Conservation (phyloP, 2,113 vertebrate genomes). For the Macquaria australasica region DNA sequence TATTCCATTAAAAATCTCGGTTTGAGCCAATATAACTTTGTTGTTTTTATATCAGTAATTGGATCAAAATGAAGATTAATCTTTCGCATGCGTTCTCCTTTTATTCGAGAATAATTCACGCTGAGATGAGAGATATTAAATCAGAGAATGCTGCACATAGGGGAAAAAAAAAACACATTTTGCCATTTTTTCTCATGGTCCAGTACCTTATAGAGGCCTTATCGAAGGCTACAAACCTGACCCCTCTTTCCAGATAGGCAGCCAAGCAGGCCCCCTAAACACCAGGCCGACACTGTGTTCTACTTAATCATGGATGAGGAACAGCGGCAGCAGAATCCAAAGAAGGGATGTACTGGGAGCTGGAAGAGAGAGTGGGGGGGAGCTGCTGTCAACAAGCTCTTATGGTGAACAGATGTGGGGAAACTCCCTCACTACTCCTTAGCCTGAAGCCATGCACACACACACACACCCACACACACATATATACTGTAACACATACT, state of each 20-base stretch:
- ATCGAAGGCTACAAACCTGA: conserved; percentile 34
- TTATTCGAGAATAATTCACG: conserved; percentile 44
- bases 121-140: conserved; percentile 48
- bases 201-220: conserved; percentile 11
- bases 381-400: conserved; percentile 86
- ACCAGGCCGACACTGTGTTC: conserved; percentile 52
- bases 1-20: conserved; percentile 50
- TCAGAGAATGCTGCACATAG: neutral
- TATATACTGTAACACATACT: conserved; percentile 63
- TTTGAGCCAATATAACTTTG: conserved; percentile 36
- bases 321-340: conserved; percentile 61
- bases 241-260: conserved; percentile 46
- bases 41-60: conserved; percentile 50
- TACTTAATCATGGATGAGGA: conserved; percentile 75
- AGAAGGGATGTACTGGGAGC: conserved; percentile 64
- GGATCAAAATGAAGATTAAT: conserved; percentile 59
- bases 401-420: conserved; percentile 88
- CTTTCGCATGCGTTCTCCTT: neutral
- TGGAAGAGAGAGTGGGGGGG: conserved; percentile 52
- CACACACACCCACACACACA: conserved; percentile 20
- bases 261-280: conserved; percentile 51
- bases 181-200: neutral
- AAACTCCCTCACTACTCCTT: conserved; percentile 82
- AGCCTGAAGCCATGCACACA: conserved; percentile 73
- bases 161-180: neutral